Evolutionary conservation across 2,797 vertebrate species (phyloP).

Genomic region (Neopelma chrysocephalum): DNA sequence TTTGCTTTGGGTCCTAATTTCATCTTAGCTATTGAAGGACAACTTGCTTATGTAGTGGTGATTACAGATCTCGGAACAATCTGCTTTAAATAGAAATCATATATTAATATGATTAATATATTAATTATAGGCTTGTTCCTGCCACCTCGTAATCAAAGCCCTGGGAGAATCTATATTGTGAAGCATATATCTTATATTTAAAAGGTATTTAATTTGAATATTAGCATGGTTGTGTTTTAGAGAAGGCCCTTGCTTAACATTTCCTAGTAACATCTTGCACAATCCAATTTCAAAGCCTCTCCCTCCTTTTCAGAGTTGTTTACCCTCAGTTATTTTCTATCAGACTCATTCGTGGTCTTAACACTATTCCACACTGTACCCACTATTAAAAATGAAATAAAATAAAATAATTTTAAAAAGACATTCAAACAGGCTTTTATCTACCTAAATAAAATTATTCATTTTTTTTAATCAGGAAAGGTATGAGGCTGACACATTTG

Average conservation of each 20-base stretch:
- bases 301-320: not conserved
- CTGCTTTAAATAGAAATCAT: constrained; percentile 12
- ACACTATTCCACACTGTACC: not conserved
- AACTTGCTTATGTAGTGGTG: not conserved
- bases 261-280: not conserved
- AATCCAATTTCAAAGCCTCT: not conserved
- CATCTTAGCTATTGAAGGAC: not conserved
- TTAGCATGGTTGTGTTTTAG: not conserved
- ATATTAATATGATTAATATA: no score
- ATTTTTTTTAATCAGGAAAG: not conserved
- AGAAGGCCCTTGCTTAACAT: not conserved
- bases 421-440: not conserved
- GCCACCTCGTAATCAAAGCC: constrained; percentile 21
- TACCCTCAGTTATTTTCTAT: not conserved
- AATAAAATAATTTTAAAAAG: not conserved
- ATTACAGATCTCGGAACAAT: not conserved
- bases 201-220: constrained; percentile 31
- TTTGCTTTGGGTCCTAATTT: not conserved
- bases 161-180: not conserved
- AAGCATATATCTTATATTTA: not conserved
- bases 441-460: not conserved
- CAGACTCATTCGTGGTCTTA: not conserved
- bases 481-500: not conserved
- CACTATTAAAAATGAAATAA: not conserved
- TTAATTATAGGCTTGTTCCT: constrained; percentile 7